Evolutionary conservation across 2,797 vertebrate genomes (phyloP), one percentile per base, ranked within the genome.

Genomic region (Percopsis omiscomaycus): DNA sequence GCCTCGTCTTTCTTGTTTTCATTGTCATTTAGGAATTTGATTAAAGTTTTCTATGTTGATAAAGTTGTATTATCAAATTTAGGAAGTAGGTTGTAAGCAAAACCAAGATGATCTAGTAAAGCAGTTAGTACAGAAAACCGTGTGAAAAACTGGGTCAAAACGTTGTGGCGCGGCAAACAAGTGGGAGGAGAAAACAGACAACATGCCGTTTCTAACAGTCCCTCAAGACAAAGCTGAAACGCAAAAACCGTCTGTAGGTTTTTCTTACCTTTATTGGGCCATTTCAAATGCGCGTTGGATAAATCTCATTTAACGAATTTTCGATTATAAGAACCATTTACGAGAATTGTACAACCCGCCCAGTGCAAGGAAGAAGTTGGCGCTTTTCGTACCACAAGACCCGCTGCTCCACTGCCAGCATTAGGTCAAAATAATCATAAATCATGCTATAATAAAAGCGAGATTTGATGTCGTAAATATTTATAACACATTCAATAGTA

Each of bases 351-450:
- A 62, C 66, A 69, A 73, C 55, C 55, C 75, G 14, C 45, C 64
- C 66, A 58, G 58, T 42, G 61, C 60, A 42, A 42, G 30, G 77
- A 71, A 85, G 74, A 90, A 92, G 75, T 94, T 93, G 91, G 92
- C 93, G 93, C 86, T 94, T 93, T 94, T 93, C 88, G 87, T 70
- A 72, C 71, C 58, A 55, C 64, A 82, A 68, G 81, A 77, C 63
- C 49, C 57, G 1, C 13, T 51, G 22, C 61, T 52, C 0, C 50
- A 28, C 2, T 29, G 88, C 86, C 88, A 30, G 29, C 42, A 57
- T 11, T 3, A 56, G 2, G 0, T 15, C 1, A 28, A 51, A 64
- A 56, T 29, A 56, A 27, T 44, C 12, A 1, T n/a, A 1, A 3
- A 3, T 29, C 54, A 51, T 28, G 3, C 15, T 12, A 0, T 0